Evolutionary conservation across 1,140 invertebrate genomes (phyloP), one percentile per base, ranked within the genome.

Genomic region (Eufriesea mexicana): DNA sequence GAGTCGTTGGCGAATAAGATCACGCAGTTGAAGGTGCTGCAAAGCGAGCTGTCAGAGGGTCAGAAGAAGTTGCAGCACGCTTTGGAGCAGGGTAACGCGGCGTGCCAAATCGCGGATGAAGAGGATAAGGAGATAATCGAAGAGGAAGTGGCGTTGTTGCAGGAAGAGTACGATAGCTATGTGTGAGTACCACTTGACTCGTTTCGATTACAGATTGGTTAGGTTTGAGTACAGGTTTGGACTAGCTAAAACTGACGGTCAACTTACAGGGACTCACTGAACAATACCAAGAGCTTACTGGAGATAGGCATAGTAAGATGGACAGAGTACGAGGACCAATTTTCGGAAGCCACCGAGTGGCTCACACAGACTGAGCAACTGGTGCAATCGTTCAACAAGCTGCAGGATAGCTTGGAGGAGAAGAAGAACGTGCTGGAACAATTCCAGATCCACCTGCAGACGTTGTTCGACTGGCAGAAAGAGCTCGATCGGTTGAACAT

Each of bases 311-410:
- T 99, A 90, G 97, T 98, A 0, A 98, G 98, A 93, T 99, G 98
- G 98, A 98, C 97, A 25, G 98, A 99, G 93, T 99, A 99, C 91
- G 98, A 99, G 94, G 98, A 99, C 92, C 98, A 98, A 89, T 98
- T 98, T 90, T 96, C 96, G 89, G 97, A 98, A 94, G 98, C 98
- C 68, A 95, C 97, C 74, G 96, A 98, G 87, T 99, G 98, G 98
- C 94, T 99, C 64, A 96, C 95, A 42, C 97, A 98, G 94, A 98
- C 97, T 85, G 98, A 99, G 93, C 95, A 96, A 62, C 90, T 97
- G 75, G 97, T 99, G 23, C 97, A 98, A 93, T 96, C 96, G n/a
- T 98, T 97, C 91, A 98, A 98, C 86, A 98, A 98, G 93, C 95
- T 98, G 25, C 98, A 99, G 92, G 96, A 98, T 89, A 97, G 97